These are phyloP conservation scores for Catagonus wagneri DNA, from an alignment of 2,113 vertebrate species.

Conservation along the genomic window DNA sequence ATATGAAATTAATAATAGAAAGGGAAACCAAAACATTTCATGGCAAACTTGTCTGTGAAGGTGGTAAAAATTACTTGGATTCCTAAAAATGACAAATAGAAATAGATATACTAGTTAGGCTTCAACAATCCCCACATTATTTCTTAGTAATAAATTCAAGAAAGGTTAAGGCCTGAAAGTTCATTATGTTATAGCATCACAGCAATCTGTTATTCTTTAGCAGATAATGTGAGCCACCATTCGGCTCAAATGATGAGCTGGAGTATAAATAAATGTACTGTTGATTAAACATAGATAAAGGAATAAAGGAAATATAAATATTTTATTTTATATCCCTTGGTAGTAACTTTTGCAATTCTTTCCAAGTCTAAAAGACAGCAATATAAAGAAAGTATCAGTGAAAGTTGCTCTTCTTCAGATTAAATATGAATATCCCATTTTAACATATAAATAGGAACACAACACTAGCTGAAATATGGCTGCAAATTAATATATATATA, in stretches of 20 bases:
- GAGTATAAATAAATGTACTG: background rate
- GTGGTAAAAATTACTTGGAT: background rate
- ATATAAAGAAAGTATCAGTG: background rate
- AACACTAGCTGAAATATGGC: constrained; percentile 8
- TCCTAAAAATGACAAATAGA: background rate
- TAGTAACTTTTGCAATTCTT: background rate
- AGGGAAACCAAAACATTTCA: background rate
- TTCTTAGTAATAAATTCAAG: background rate
- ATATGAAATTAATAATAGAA: background rate
- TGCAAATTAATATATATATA: constrained; percentile 26
- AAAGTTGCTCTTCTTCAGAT: background rate
- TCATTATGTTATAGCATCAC: background rate
- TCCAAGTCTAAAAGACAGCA: background rate
- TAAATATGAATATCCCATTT: background rate
- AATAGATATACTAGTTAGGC: background rate
- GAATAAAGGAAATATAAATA: background rate
- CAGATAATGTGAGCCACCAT: background rate
- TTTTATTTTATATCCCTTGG: background rate
- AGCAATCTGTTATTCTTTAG: background rate
- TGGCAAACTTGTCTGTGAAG: background rate
- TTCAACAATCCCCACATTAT: background rate
- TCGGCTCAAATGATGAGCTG: background rate
- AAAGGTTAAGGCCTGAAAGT: background rate
- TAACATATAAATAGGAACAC: background rate
- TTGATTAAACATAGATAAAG: background rate